A percentile compares a stretch with the other conserved stretches of the same genome.
phyloP scores from a whole-genome alignment of 2,113 vertebrate genomes.

The Blennius ocellaris region DNA sequence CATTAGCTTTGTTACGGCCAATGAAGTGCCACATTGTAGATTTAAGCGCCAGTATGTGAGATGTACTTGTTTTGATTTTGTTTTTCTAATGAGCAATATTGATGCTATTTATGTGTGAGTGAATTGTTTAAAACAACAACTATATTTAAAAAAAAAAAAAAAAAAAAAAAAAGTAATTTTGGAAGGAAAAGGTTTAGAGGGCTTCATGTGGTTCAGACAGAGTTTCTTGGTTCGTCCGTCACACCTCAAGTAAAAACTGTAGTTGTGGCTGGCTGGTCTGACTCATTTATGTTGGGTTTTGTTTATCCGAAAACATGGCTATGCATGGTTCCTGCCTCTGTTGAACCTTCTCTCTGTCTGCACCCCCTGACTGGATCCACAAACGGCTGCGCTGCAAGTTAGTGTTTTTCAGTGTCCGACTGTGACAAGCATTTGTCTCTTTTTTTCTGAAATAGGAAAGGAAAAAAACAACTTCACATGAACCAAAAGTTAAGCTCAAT shows the following conservation, averaged over 20 bases:
- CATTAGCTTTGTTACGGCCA: slow-evolving; percentile 59
- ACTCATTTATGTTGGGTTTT: slow-evolving; percentile 3
- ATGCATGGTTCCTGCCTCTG: slow-evolving; percentile 64
- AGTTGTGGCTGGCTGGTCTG: slow-evolving; percentile 36
- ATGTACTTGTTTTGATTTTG: slow-evolving; percentile 59
- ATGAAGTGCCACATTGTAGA: slow-evolving; percentile 57
- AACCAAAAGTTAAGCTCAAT: slow-evolving; percentile 66
- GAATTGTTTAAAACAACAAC: slow-evolving; percentile 47
- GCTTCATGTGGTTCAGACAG: slow-evolving; percentile 15
- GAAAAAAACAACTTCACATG: background rate
- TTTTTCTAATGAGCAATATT: slow-evolving; percentile 83
- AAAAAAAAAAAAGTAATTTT: slow-evolving; percentile 52
- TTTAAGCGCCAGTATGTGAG: slow-evolving; percentile 68
- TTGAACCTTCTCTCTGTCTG: slow-evolving; percentile 23
- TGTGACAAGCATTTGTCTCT: slow-evolving; percentile 31
- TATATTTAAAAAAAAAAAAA: slow-evolving; percentile 66
- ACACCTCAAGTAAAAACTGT: slow-evolving; percentile 36
- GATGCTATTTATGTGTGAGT: slow-evolving; percentile 80
- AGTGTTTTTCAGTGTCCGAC: slow-evolving; percentile 37
- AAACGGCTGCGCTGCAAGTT: slow-evolving; percentile 23
- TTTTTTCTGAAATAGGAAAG: slow-evolving; percentile 42
- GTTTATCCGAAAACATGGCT: slow-evolving; percentile 40
- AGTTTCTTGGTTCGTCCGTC: slow-evolving; percentile 28
- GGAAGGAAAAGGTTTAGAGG: slow-evolving; percentile 27
- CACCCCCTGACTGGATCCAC: slow-evolving; percentile 33